phyloP scores from a whole-genome alignment of 2,113 vertebrate genomes.

The Progne subis region DNA sequence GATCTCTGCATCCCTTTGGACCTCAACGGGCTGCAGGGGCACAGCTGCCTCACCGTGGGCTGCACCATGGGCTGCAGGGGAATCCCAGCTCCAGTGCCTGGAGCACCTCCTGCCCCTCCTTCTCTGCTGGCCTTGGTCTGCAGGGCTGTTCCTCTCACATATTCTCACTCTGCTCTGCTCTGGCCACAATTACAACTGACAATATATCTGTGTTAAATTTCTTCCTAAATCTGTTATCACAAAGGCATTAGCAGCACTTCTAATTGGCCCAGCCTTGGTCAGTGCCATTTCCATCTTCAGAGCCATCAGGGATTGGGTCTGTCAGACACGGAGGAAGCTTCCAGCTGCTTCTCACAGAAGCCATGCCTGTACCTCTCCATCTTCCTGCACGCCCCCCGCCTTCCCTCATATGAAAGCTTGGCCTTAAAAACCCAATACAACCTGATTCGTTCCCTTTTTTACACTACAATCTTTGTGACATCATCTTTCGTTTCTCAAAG shows the following conservation, averaged over 20 bases:
- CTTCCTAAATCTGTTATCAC: not conserved
- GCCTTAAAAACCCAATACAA: not conserved
- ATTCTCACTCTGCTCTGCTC: not conserved
- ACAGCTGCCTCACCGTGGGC: not conserved
- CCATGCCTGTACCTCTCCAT: not conserved
- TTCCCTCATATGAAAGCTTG: accelerated
- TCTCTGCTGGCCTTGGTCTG: not conserved
- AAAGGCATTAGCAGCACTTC: not conserved
- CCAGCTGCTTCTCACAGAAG: not conserved
- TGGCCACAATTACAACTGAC: not conserved
- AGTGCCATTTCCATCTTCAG: not conserved
- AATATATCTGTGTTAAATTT: not conserved
- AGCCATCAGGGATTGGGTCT: not conserved
- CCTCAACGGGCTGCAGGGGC: accelerated
- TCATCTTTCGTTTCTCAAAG: slow-evolving; percentile 12
- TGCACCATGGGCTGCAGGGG: not conserved
- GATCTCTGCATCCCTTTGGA: not conserved
- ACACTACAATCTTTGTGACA: not conserved
- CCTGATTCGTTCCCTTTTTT: not conserved
- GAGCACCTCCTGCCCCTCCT: not conserved
- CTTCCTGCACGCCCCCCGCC: accelerated
- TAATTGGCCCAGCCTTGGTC: not conserved
- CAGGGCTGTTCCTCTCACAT: not conserved
- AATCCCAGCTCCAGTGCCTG: accelerated
- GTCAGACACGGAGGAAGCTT: accelerated